These are phyloP conservation scores for Boleophthalmus pectinirostris DNA, from an alignment of 2,113 vertebrate species.

Conservation along the genomic window DNA sequence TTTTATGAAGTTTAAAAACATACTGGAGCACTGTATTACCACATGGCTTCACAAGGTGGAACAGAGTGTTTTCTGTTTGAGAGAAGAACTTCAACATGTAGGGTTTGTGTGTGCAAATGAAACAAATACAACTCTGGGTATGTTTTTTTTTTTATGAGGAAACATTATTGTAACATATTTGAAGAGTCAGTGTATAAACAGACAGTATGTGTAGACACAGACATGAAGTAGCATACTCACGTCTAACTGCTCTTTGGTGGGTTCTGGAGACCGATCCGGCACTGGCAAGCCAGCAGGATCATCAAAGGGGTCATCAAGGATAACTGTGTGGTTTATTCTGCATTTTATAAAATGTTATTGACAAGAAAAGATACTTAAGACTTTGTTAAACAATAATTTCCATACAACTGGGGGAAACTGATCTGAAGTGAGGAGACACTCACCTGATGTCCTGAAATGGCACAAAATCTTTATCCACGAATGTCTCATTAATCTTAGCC, in stretches of 20 bases:
- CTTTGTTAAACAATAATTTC: too few relatives aligned
- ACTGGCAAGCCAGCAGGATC: slow-evolving; percentile 87
- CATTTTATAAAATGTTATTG: background rate
- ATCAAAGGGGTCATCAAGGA: slow-evolving; percentile 85
- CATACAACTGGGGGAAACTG: too few relatives aligned
- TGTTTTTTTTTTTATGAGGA: too few relatives aligned
- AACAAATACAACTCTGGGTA: too few relatives aligned
- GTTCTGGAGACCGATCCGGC: slow-evolving; percentile 92
- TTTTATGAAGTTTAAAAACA: too few relatives aligned
- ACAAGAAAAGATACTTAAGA: background rate
- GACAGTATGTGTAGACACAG: background rate
- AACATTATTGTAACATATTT: too few relatives aligned
- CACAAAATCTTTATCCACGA: slow-evolving; percentile 94
- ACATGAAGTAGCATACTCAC: slow-evolving; percentile 78
- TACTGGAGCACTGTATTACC: too few relatives aligned
- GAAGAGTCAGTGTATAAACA: background rate
- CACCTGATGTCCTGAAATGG: slow-evolving; percentile 97
- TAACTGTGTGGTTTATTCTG: slow-evolving; percentile 2
- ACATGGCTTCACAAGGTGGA: too few relatives aligned
- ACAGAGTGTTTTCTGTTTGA: too few relatives aligned
- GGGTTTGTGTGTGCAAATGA: too few relatives aligned
- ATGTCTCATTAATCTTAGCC: slow-evolving; percentile 91
- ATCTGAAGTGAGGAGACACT: background rate
- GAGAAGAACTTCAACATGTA: too few relatives aligned
- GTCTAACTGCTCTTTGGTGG: slow-evolving; percentile 91